These are phyloP conservation scores for Noctilio leporinus DNA, from an alignment of 2,113 vertebrate species.

Conservation along the genomic window DNA sequence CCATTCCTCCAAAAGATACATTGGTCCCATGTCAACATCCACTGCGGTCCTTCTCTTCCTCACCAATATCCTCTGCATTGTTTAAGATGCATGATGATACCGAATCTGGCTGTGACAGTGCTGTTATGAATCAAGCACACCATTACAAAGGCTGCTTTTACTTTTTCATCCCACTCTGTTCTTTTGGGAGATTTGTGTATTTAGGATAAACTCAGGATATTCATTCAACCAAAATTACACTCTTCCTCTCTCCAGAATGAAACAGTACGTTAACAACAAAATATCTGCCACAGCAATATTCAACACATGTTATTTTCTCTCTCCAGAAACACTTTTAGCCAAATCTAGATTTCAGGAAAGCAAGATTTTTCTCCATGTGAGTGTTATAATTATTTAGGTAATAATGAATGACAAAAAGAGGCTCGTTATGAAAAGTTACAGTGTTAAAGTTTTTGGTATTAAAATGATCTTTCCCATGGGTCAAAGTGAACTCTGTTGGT, in stretches of 20 bases:
- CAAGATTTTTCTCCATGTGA: not conserved
- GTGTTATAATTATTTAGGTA: not conserved
- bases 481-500: constrained; percentile 1
- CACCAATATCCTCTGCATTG: not conserved
- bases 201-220: not conserved
- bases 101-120: not conserved
- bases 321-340: not conserved
- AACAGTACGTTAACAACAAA: not conserved
- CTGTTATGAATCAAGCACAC: not conserved
- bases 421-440: not conserved
- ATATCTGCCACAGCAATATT: not conserved
- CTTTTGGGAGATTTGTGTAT: not conserved
- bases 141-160: not conserved
- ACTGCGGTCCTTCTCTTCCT: not conserved
- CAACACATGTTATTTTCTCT: not conserved
- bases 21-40: not conserved
- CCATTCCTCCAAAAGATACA: not conserved
- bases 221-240: not conserved
- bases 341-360: not conserved
- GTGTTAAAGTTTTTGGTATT: constrained; percentile 14
- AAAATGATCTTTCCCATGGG: not conserved
- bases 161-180: not conserved
- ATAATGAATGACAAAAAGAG: constrained; percentile 11
- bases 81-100: not conserved
- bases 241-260: not conserved